These are phyloP conservation scores for Tineola bisselliella DNA, from an alignment of 2,888 invertebrate genomes.

Conservation along the genomic window DNA sequence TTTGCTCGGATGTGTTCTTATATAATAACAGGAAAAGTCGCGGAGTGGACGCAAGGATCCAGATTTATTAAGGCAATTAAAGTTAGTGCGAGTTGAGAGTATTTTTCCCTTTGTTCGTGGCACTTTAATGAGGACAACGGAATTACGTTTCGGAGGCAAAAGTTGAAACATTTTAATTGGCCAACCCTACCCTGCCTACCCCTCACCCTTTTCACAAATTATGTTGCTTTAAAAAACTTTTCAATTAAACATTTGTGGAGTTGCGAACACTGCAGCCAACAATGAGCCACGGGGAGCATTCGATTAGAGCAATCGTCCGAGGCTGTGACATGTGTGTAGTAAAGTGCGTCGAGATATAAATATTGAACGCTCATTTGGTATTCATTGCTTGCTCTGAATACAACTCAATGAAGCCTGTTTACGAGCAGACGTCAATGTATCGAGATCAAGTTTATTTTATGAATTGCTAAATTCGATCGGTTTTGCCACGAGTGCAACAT, in stretches of 20 bases:
- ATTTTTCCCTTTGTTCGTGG: conserved; percentile 52
- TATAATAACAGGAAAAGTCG: neutral
- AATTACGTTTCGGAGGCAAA: neutral
- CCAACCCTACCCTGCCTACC: no score
- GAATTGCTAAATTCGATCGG: conserved; percentile 8
- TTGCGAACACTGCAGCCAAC: no score
- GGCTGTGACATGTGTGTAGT: neutral
- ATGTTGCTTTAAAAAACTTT: neutral
- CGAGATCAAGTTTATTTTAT: neutral
- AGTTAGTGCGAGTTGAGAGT: conserved; percentile 59
- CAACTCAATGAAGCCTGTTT: conserved; percentile 52
- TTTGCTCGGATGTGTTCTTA: no score
- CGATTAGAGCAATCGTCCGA: no score
- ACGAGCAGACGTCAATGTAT: conserved; percentile 38
- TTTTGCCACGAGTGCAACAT: no score
- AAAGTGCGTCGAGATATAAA: neutral
- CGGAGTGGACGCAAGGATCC: conserved; percentile 17
- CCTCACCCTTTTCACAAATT: neutral
- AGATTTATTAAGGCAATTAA: conserved; percentile 65
- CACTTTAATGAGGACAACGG: conserved; percentile 45
- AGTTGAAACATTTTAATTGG: neutral
- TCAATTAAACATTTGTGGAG: neutral
- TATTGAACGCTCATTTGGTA: conserved; percentile 31
- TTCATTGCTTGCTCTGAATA: conserved; percentile 46
- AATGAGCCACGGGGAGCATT: no score